Evolutionary conservation across 2,888 invertebrate species (phyloP).

Genomic region (Habroteleia sp.): DNA sequence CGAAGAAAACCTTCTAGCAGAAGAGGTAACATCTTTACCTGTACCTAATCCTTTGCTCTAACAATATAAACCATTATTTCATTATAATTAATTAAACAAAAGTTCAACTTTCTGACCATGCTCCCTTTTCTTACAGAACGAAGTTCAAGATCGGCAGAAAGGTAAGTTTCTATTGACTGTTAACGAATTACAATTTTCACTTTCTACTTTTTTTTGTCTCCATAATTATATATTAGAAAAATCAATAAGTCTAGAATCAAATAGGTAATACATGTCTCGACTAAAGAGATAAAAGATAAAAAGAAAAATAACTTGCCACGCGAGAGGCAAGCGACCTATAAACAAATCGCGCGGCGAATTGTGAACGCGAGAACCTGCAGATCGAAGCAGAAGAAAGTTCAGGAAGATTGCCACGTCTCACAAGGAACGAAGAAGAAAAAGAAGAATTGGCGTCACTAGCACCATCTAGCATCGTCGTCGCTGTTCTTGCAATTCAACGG

Average conservation of each 20-base stretch:
- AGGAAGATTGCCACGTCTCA: slow-evolving; percentile 2
- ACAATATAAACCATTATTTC: no score
- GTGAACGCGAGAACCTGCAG: not conserved
- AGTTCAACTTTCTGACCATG: no score
- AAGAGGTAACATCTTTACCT: slow-evolving; percentile 86
- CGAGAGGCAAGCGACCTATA: slow-evolving; percentile 10
- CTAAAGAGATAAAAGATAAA: not conserved
- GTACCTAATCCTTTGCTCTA: not conserved
- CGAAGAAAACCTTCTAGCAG: slow-evolving; percentile 88
- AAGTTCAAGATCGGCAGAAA: slow-evolving; percentile 77
- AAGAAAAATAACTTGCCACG: slow-evolving; percentile 1
- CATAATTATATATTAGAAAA: no score
- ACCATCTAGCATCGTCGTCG: slow-evolving; percentile 1
- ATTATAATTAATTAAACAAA: no score
- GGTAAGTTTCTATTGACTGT: no score
- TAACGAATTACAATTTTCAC: no score
- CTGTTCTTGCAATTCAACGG: not conserved
- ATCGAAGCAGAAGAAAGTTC: slow-evolving; percentile 1
- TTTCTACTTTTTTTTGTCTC: slow-evolving; percentile 4
- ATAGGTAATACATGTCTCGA: no score
- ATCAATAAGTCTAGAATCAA: no score
- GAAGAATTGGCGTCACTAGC: slow-evolving; percentile 2
- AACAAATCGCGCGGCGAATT: not conserved
- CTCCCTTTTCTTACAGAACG: slow-evolving; percentile 77
- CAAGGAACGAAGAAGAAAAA: slow-evolving; percentile 15